These are phyloP conservation scores for Phenganax marumi DNA, from an alignment of 92 coral and sea anemone genomes.

Conservation along the genomic window DNA sequence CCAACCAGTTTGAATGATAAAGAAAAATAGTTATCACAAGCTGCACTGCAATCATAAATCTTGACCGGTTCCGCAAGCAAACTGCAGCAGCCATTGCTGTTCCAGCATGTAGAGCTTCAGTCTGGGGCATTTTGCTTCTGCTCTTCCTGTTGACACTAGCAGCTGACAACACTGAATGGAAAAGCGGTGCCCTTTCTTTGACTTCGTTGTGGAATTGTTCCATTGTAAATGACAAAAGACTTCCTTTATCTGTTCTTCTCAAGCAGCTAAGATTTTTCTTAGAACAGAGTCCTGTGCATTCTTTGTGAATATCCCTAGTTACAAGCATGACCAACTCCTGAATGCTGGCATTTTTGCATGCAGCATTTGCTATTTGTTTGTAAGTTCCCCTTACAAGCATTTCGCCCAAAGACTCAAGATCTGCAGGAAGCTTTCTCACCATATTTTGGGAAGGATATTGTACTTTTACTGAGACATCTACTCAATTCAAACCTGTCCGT, in stretches of 20 bases:
- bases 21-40: slow-evolving; percentile 56
- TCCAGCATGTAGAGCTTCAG: slow-evolving; percentile 39
- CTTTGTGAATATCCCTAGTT: slow-evolving; percentile 54
- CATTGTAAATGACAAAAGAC: slow-evolving; percentile 56
- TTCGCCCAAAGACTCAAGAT: slow-evolving; percentile 60
- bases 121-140: slow-evolving; percentile 12
- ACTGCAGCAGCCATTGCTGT: slow-evolving; percentile 76
- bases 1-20: slow-evolving; percentile 74
- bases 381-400: slow-evolving; percentile 64
- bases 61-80: slow-evolving; percentile 54
- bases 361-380: slow-evolving; percentile 69
- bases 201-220: slow-evolving; percentile 53
- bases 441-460: slow-evolving; percentile 59
- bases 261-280: slow-evolving; percentile 60
- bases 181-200: slow-evolving; percentile 58
- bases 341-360: slow-evolving; percentile 51
- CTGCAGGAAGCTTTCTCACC: slow-evolving; percentile 59
- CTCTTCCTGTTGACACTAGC: slow-evolving; percentile 47
- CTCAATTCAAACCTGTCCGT: slow-evolving; percentile 13
- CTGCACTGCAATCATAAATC: slow-evolving; percentile 66
- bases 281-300: slow-evolving; percentile 60
- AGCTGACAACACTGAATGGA: slow-evolving; percentile 54
- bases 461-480: slow-evolving; percentile 48
- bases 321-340: slow-evolving; percentile 50
- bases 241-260: slow-evolving; percentile 56